A percentile compares a stretch with the other conserved stretches of the same genome.
phyloP scores from a whole-genome alignment of 2,888 invertebrate species.

The Chrysotoxum bicinctum region DNA sequence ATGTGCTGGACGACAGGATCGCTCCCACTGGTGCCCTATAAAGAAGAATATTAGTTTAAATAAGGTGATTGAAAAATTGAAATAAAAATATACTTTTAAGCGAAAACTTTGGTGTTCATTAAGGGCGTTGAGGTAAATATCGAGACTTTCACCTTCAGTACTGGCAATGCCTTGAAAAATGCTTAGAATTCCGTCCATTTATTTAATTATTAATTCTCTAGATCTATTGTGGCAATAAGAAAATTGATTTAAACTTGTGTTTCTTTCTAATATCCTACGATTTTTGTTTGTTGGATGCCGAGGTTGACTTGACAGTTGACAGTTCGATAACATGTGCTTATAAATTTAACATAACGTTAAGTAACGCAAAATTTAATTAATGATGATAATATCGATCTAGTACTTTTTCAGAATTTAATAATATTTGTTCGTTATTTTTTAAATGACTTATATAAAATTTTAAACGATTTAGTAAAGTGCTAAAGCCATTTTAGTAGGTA shows the following conservation, averaged over 20 bases:
- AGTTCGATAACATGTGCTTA: constrained; percentile 16
- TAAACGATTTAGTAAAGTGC: no score
- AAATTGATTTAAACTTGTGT: background rate
- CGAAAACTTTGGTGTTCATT: constrained; percentile 76
- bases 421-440: background rate
- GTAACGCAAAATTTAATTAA: background rate
- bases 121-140: constrained; percentile 74
- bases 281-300: background rate
- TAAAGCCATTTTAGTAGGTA: no score
- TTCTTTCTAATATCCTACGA: no score
- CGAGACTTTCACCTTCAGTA: constrained; percentile 68
- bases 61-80: background rate
- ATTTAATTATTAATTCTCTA: constrained; percentile 77
- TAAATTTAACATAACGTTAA: background rate
- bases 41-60: background rate
- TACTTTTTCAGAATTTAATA: background rate
- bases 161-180: constrained; percentile 74
- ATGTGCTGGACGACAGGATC: constrained; percentile 74
- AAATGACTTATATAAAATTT: no score
- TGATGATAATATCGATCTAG: background rate
- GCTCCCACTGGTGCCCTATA: constrained; percentile 53
- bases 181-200: constrained; percentile 75
- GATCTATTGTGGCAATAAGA: constrained; percentile 82
- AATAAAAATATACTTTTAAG: constrained; percentile 69
- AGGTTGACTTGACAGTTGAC: no score